Evolutionary conservation across 2,113 vertebrate genomes (phyloP), one percentile per base, ranked within the genome.

Genomic region (Thunnus thynnus): DNA sequence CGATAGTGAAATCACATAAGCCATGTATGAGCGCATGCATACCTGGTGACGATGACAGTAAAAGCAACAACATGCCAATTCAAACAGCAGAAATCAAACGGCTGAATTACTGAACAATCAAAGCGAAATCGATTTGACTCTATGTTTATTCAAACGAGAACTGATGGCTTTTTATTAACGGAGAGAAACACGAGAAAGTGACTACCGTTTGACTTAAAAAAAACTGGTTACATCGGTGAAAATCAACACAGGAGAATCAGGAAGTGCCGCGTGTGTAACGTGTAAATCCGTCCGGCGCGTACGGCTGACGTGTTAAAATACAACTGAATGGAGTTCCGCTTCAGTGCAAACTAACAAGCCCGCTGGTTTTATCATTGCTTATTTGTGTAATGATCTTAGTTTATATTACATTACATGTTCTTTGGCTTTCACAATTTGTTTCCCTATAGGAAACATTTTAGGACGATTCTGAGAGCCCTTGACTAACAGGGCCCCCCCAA

Each of bases 261-360:
- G 90, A 92, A 87, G 76, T 55, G 54, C 16, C 20, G 14, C 1
- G 25, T 60, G 94, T 93, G 91, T 85, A 64, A 17, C 93, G 22
- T 8, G 32, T n/a, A 94, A 94, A 89, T 70, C 18, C 7, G 83
- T 94, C 94, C 94, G 93, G 20, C 3, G 0, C 6, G 27, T 82
- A 89, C 88, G 73, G 93, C 78, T 96, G 95, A 96, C 95, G 95
- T 96, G 95, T 95, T 93, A 66, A 82, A 92, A 63, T 13, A 0
- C 3, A 27, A 12, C 1, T 4, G 17, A 55, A 0, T 10, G 0
- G 2, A 4, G 85, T 91, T 89, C 89, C 91, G 78, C 64, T 54
- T 84, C 8, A 11, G 4, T 27, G 27, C 2, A 17, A 30, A 30
- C 27, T 30, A 30, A 30, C 32, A 36, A 41, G 36, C 36, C 36